Percentiles rank a stretch among this genome's conserved stretches.
Conservation (phyloP, 2,888 invertebrate species). For the Scelioninae gen. 1 region DNA sequence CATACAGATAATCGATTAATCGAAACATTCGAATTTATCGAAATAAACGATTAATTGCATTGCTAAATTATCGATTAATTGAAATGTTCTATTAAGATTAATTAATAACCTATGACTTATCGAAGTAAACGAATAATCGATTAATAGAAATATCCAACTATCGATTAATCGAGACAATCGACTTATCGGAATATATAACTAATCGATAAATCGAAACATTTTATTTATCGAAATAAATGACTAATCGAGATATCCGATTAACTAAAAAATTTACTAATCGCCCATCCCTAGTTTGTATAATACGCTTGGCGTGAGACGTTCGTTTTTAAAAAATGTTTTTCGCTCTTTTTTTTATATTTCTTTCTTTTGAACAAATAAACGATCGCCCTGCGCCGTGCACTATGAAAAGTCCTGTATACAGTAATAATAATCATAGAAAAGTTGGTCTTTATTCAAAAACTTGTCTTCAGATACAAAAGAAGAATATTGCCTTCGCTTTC, state of each 20-base stretch:
- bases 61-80: no score
- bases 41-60: no score
- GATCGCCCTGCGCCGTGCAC: constrained; percentile 28
- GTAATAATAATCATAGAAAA: constrained; percentile 72
- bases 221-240: no score
- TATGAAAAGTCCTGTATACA: constrained; percentile 68
- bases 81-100: no score
- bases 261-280: constrained; percentile 76
- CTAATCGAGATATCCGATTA: constrained; percentile 79
- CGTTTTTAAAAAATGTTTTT: not conserved
- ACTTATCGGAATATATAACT: no score
- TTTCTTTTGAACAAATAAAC: constrained; percentile 9
- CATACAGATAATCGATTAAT: no score
- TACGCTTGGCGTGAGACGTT: constrained; percentile 13
- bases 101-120: no score
- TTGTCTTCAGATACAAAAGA: constrained; percentile 54
- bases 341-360: not conserved
- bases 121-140: no score
- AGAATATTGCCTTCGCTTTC: constrained; percentile 9
- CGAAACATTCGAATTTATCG: no score
- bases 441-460: constrained; percentile 61
- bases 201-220: no score
- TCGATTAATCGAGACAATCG: no score
- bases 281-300: constrained; percentile 68
- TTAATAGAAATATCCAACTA: no score